Percentiles rank a stretch among this genome's conserved stretches.
These are phyloP conservation scores for Pteria penguin DNA, from an alignment of 2,888 invertebrate genomes.

Conservation along the genomic window DNA sequence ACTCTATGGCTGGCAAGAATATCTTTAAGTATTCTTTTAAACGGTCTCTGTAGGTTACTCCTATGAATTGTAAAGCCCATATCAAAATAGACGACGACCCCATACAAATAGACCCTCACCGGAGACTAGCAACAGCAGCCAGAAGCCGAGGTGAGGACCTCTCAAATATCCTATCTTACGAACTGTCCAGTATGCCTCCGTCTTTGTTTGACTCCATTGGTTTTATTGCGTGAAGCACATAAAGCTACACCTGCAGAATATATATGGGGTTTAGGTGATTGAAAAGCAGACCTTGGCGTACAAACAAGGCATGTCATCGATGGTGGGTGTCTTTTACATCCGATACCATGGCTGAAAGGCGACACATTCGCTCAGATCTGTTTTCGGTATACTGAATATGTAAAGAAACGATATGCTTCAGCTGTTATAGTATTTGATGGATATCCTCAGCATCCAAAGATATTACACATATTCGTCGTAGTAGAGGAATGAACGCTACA, in stretches of 20 bases:
- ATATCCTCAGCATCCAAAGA: constrained; percentile 59
- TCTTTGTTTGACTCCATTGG: constrained; percentile 14
- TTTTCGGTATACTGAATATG: neutral
- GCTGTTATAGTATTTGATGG: constrained; percentile 58
- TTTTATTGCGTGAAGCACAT: constrained; percentile 42
- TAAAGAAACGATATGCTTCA: neutral
- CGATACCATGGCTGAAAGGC: no score
- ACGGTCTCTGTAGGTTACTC: neutral
- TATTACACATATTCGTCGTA: no score
- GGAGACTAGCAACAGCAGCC: constrained; percentile 5
- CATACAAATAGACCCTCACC: constrained; percentile 1
- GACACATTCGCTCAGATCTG: constrained; percentile 3
- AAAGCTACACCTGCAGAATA: constrained; percentile 53
- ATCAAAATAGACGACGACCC: no score
- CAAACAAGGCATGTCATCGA: no score
- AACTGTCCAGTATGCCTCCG: no score
- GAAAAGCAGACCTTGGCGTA: neutral
- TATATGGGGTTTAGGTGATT: constrained; percentile 36
- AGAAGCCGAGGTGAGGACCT: no score
- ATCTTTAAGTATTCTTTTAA: constrained; percentile 2
- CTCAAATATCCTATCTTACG: no score
- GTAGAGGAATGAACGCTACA: no score
- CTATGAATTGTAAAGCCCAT: no score
- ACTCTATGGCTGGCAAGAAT: neutral
- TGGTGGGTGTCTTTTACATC: no score